A percentile compares a stretch with the other conserved stretches of the same genome.
These are phyloP conservation scores for Aurelia sp. DNA, from an alignment of 30 jellyfish, hydroid and myxozoan genomes.

Conservation along the genomic window DNA sequence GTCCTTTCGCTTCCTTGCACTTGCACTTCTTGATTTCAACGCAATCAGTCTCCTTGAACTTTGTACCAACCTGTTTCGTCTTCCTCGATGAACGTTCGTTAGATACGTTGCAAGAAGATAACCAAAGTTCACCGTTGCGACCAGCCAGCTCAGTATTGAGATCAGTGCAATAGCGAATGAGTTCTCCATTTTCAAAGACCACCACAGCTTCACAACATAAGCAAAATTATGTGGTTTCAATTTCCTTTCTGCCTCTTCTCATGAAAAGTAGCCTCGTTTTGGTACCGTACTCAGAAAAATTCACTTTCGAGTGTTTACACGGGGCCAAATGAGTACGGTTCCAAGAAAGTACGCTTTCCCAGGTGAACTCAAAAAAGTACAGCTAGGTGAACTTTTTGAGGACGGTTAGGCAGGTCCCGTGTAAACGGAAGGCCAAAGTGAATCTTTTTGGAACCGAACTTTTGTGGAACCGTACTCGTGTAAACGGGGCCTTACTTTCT, in stretches of 20 bases:
- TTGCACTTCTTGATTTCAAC: neutral
- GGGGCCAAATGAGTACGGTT: conserved; percentile 1
- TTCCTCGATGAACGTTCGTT: conserved; percentile 6
- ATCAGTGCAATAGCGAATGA: neutral
- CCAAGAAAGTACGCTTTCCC: conserved; percentile 15
- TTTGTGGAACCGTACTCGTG: conserved; percentile 24
- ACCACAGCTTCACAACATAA: neutral
- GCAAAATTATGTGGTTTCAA: neutral
- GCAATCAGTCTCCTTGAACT: neutral
- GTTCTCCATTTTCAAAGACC: neutral
- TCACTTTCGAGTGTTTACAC: conserved; percentile 12
- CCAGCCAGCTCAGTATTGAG: conserved; percentile 16
- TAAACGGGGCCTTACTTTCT: neutral
- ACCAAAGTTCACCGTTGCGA: conserved; percentile 16
- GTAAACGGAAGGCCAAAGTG: conserved; percentile 19
- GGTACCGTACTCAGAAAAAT: conserved; percentile 20
- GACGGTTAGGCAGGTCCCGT: conserved; percentile 31
- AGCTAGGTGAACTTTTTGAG: conserved; percentile 24
- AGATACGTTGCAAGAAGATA: neutral
- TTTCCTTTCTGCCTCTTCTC: conserved; percentile 5
- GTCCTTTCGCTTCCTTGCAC: neutral
- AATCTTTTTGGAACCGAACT: conserved; percentile 18
- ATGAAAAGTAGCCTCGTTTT: neutral
- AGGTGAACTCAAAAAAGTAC: conserved; percentile 38
- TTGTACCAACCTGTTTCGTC: conserved; percentile 20